Evolutionary conservation across 2,888 invertebrate species (phyloP).

Genomic region (Watsonalla binaria): DNA sequence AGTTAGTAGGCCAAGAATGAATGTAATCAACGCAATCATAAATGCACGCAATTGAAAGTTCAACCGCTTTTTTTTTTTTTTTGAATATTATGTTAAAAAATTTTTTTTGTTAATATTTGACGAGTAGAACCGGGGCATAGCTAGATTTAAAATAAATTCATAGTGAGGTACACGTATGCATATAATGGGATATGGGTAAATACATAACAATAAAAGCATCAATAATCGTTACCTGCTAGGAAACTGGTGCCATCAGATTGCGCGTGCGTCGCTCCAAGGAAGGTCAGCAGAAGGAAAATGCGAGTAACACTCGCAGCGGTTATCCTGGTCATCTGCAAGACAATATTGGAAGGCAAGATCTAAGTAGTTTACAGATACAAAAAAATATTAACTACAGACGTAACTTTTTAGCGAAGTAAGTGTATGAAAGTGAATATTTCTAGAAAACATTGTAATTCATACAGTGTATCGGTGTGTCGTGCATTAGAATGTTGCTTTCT

Average conservation of each 20-base stretch:
- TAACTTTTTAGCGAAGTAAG: neutral
- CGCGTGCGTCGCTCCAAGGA: conserved; percentile 34
- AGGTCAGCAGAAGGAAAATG: conserved; percentile 35
- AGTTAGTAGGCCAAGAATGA: too few relatives aligned
- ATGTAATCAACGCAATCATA: too few relatives aligned
- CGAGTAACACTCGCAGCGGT: conserved; percentile 24
- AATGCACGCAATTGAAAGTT: too few relatives aligned
- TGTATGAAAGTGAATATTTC: conserved; percentile 5
- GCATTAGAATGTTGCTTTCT: conserved; percentile 6
- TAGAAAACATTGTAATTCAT: conserved; percentile 7
- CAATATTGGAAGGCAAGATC: conserved; percentile 1
- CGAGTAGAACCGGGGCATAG: too few relatives aligned
- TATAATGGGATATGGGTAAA: too few relatives aligned
- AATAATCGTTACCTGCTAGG: conserved; percentile 37
- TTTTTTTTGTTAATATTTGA: too few relatives aligned
- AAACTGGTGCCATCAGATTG: conserved; percentile 45
- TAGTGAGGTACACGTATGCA: too few relatives aligned
- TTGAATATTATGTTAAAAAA: too few relatives aligned
- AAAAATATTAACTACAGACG: too few relatives aligned
- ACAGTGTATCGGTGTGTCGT: conserved; percentile 20
- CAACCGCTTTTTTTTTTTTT: too few relatives aligned
- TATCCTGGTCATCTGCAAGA: conserved; percentile 44
- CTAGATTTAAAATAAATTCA: too few relatives aligned
- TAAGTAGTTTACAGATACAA: neutral
- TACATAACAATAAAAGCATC: neutral